These are phyloP conservation scores for Neoitamus cyanurus DNA, from an alignment of 2,888 invertebrate genomes.

Conservation along the genomic window DNA sequence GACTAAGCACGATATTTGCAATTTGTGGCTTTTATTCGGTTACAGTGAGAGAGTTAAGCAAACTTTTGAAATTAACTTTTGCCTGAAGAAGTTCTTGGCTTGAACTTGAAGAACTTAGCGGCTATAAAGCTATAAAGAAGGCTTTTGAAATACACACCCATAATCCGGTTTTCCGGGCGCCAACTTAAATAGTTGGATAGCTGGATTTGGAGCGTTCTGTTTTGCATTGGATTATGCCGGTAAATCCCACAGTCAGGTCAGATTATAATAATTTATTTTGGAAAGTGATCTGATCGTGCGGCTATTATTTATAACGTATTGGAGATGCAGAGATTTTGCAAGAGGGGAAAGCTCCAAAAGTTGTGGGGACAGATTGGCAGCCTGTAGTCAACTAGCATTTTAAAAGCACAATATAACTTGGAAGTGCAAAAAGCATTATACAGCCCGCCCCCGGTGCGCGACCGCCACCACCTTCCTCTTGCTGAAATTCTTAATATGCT, in stretches of 20 bases:
- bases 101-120: neutral
- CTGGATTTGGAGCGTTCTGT: neutral
- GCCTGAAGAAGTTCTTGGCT: neutral
- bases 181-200: neutral
- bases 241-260: too few species aligned
- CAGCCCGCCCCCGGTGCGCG: neutral
- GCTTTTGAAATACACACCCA: neutral
- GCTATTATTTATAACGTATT: neutral
- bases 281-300: neutral
- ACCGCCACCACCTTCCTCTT: neutral
- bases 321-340: neutral
- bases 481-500: constrained; percentile 29
- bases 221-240: neutral
- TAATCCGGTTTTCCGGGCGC: neutral
- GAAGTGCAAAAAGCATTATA: constrained; percentile 42
- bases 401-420: constrained; percentile 23
- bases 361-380: neutral
- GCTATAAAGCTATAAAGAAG: neutral
- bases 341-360: constrained; percentile 15
- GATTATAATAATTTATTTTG: too few species aligned
- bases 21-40: neutral
- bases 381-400: constrained; percentile 20
- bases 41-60: neutral
- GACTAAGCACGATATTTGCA: neutral
- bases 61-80: neutral